Conservation (phyloP, 2,113 vertebrate species). For the Phasianus colchicus region DNA sequence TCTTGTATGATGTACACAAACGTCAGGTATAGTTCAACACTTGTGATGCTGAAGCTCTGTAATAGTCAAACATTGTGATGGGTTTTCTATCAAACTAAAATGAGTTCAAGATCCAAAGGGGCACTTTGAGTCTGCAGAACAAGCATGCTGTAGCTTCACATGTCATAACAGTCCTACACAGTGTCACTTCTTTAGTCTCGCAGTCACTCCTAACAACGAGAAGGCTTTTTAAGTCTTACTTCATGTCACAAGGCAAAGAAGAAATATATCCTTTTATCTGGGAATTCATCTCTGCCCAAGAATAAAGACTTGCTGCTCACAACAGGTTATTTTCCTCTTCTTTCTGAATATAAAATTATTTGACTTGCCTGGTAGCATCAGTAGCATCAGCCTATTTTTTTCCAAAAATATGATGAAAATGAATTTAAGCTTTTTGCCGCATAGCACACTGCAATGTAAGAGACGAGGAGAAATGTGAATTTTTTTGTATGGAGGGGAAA, state of each 20-base stretch:
- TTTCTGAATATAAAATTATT: constrained; percentile 8
- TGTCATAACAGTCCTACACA: not conserved
- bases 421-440: not conserved
- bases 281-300: constrained; percentile 39
- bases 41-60: constrained; percentile 3
- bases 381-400: not conserved
- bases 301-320: constrained; percentile 27
- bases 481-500: not conserved
- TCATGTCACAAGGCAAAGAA: constrained; percentile 38
- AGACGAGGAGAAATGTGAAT: not conserved
- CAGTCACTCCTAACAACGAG: constrained; percentile 24
- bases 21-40: not conserved
- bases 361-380: not conserved
- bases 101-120: constrained; percentile 8
- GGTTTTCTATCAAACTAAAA: constrained; percentile 26
- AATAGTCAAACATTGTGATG: constrained; percentile 37
- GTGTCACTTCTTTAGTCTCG: constrained; percentile 2
- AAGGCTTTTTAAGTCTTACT: constrained; percentile 41
- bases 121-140: not conserved
- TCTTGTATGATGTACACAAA: not conserved
- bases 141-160: not conserved
- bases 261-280: constrained; percentile 42
- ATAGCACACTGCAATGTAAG: not conserved
- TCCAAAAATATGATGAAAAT: not conserved
- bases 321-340: constrained; percentile 29